A percentile compares a stretch with the other conserved stretches of the same genome.
These are phyloP conservation scores for Psittacus erithacus DNA, from an alignment of 2,113 vertebrate genomes.

Conservation along the genomic window DNA sequence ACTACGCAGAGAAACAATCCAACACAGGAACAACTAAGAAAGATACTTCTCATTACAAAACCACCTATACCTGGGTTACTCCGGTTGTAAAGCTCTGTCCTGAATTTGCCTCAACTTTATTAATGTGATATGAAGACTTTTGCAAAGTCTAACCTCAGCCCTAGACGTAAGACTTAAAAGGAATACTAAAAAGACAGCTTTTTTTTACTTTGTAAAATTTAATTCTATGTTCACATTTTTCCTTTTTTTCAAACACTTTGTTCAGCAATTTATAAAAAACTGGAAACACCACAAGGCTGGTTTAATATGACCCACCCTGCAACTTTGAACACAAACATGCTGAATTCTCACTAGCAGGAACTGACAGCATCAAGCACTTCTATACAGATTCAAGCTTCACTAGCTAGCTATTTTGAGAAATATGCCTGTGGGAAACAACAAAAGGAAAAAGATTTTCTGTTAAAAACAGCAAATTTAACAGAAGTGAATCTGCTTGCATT, in stretches of 20 bases:
- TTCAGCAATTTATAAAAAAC: background rate
- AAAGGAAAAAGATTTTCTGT: background rate
- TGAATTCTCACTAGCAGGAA: background rate
- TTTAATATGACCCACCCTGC: background rate
- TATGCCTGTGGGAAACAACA: background rate
- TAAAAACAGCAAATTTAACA: slow-evolving; percentile 6
- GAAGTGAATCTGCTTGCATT: background rate
- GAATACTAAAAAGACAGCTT: background rate
- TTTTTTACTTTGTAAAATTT: background rate
- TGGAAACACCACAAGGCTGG: background rate
- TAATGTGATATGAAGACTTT: background rate
- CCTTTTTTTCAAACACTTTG: background rate
- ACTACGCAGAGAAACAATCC: background rate
- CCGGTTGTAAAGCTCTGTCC: background rate
- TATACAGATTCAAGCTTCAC: background rate
- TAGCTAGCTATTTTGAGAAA: background rate
- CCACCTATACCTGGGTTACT: background rate
- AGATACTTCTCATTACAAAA: background rate
- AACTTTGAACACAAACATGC: background rate
- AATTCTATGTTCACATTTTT: background rate
- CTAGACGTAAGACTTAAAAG: background rate
- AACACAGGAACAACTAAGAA: background rate
- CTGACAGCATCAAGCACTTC: background rate
- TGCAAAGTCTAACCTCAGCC: background rate
- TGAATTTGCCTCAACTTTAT: background rate